Percentiles rank a stretch among this genome's conserved stretches.
Conservation (phyloP, 2,113 vertebrate genomes). For the Cyanistes caeruleus region DNA sequence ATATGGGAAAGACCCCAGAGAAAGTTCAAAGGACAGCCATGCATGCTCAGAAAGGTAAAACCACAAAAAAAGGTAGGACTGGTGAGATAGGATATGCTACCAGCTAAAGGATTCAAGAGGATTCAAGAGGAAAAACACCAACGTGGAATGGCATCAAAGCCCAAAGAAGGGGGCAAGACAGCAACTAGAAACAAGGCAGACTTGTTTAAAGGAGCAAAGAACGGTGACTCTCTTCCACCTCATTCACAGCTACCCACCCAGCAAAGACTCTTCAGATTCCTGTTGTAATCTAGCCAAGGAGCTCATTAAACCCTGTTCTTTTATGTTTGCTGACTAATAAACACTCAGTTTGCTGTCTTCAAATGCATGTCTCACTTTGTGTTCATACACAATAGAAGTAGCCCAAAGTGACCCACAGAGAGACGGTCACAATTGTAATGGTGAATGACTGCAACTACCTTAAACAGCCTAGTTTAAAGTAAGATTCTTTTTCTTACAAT, state of each 20-base stretch:
- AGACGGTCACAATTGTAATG: fast-evolving
- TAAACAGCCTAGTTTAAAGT: neutral
- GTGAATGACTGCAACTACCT: neutral
- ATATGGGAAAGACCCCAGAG: neutral
- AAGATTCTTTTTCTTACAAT: neutral
- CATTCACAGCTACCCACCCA: neutral
- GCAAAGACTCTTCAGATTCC: neutral
- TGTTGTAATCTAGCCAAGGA: neutral
- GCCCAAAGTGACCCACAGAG: neutral
- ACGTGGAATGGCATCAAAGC: neutral
- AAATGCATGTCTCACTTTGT: neutral
- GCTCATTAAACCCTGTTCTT: neutral
- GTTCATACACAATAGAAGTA: neutral
- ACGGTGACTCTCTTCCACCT: neutral
- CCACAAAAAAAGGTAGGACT: neutral
- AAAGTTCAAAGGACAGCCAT: neutral
- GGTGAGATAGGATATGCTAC: neutral
- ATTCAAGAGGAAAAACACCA: neutral
- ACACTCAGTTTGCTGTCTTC: neutral
- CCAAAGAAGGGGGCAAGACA: neutral
- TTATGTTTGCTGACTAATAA: neutral
- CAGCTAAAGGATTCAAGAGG: neutral
- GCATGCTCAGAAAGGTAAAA: neutral
- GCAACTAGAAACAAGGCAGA: neutral
- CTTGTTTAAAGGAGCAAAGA: neutral